Evolutionary conservation across 2,797 vertebrate genomes (phyloP), one percentile per base, ranked within the genome.

Genomic region (Urocyon cinereoargenteus): DNA sequence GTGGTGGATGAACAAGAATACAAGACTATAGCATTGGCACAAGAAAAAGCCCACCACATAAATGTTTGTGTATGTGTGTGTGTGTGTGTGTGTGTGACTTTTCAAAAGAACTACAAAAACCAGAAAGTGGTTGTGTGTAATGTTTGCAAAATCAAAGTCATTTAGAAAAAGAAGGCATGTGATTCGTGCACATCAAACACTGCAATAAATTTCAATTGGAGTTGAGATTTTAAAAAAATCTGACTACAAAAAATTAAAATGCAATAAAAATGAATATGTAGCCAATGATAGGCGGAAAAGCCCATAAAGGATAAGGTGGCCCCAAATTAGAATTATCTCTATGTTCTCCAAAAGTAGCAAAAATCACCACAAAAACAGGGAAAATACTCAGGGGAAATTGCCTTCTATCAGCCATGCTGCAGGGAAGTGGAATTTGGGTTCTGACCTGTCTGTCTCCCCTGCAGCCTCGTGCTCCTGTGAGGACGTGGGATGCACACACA

Each of bases 171-270:
- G 16, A 59, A 59, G 49, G 21, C 5, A 6, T 16, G 9, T 83
- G 64, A 64, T 19, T 64, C 24, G 3, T 5, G 40, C 6, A 19
- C 4, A 36, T 72, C 61, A 36, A 61, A 31, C 14, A 53, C 13
- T 13, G 59, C 72, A 62, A 51, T 36, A 62, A 72, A 91, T 77
- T 91, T 86, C 36, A 36, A 19, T 31, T 49, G 45, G 26, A 75
- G 82, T 77, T 59, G 75, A 57, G 68, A 34, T 31, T 31, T 68
- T 79, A 3, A 55, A 55, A 70, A 15, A 73, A 68, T 31, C 6
- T 62, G 85, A 61, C 19, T 15, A 40, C 21, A 64, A n/a, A 26
- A 70, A 70, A 75, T 77, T 31, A 92, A 93, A 82, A 62, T 51
- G 62, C 81, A 53, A 73, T 40, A 79, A 31, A 87, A 92, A 68